Evolutionary conservation across 2,113 vertebrate species (phyloP).

Genomic region (human): DNA sequence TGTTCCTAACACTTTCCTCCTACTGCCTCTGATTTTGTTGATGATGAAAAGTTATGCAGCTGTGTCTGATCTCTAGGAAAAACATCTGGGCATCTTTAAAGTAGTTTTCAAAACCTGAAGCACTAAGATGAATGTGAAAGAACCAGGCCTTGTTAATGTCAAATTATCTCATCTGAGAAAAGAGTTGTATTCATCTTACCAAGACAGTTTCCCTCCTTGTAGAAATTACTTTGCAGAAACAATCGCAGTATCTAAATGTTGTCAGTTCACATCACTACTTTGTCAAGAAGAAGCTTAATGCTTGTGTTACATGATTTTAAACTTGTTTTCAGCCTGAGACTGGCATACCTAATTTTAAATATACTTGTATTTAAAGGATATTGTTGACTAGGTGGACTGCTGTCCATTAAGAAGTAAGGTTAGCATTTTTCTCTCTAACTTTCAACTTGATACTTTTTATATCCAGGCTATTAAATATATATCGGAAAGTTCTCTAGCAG

Average conservation of each 20-base stretch:
- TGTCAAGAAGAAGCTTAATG: conserved; percentile 52
- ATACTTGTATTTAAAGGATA: conserved; percentile 19
- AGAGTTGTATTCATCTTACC: neutral
- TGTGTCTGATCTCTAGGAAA: neutral
- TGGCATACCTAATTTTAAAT: conserved; percentile 63
- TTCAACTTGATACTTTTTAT: conserved; percentile 36
- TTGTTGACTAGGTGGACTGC: neutral
- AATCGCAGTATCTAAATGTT: neutral
- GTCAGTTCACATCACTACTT: conserved; percentile 45
- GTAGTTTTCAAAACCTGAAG: neutral
- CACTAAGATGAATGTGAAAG: neutral
- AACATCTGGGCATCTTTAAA: neutral
- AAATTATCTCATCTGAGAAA: neutral
- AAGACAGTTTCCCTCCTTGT: neutral
- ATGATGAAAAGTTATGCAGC: neutral
- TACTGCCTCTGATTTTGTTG: neutral
- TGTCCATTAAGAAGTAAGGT: conserved; percentile 42
- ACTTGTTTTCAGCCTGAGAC: conserved; percentile 49
- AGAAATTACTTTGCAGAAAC: neutral
- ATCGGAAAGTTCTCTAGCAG: conserved; percentile 26
- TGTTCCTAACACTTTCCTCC: neutral
- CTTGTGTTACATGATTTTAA: conserved; percentile 50
- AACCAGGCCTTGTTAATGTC: neutral
- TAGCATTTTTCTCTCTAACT: conserved; percentile 53
- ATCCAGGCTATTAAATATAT: conserved; percentile 41